These are phyloP conservation scores for Octonoba sinensis DNA, from an alignment of 2,888 invertebrate species.

Conservation along the genomic window DNA sequence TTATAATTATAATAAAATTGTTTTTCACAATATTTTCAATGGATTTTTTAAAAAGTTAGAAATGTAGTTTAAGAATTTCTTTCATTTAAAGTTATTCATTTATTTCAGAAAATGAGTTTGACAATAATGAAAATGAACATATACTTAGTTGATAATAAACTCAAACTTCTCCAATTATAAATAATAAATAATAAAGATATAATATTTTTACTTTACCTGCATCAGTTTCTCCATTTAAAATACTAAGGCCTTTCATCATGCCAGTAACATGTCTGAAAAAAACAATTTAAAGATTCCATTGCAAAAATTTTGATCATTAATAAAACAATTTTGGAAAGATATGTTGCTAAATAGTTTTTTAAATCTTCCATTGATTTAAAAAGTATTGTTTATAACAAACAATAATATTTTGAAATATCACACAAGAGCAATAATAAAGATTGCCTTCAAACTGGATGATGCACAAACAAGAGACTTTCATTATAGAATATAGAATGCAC, in stretches of 20 bases:
- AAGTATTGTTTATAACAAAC: background rate
- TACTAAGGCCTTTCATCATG: constrained; percentile 75
- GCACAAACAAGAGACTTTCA: too few relatives aligned
- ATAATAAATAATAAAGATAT: too few relatives aligned
- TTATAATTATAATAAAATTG: too few relatives aligned
- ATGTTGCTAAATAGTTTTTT: background rate
- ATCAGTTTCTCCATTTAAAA: constrained; percentile 70
- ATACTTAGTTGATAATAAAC: too few relatives aligned
- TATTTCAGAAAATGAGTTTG: too few relatives aligned
- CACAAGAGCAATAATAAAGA: too few relatives aligned
- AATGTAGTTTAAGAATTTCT: background rate
- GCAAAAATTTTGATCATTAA: background rate
- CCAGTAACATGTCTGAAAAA: constrained; percentile 79
- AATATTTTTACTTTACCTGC: constrained; percentile 68
- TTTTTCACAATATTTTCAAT: too few relatives aligned
- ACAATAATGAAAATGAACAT: too few relatives aligned
- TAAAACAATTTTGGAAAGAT: background rate
- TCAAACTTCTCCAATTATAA: too few relatives aligned
- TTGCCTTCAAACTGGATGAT: too few relatives aligned
- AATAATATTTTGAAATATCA: background rate
- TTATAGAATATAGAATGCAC: too few relatives aligned
- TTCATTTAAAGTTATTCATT: background rate
- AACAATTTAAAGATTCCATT: background rate
- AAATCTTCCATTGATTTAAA: background rate
- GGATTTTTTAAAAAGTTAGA: too few relatives aligned